Base-by-base conservation (phyloP, 2,113 vertebrate species). In the Natator depressus region DNA sequence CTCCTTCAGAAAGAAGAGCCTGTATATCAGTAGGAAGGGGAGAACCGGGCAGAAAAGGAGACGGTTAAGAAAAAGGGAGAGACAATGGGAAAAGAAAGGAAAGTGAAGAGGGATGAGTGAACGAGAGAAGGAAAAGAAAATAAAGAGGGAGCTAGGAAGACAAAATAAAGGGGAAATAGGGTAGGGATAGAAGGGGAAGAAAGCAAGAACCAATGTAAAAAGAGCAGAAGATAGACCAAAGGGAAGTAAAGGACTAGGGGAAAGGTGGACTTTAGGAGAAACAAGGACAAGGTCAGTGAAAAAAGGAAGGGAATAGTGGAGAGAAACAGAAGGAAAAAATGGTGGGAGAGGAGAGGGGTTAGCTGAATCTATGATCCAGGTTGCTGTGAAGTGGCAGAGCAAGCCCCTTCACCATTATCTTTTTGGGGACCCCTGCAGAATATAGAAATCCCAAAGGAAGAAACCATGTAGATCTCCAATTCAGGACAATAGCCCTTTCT, bases 1-100 rank as follows among this genome's bases (percentile, higher is more conserved):
- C 83, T 96, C 96, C 89, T 83, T 88, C 84, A 92, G 75, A 87
- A 90, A 62, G 81, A 95, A 90, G 82, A 87, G 72, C 69, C 88
- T 93, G 51, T 35, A 96, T 57, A n/a, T 95, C 85, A 89, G 82
- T 93, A 86, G 31, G 38, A 53, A 49, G 69, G 84, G 31, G 72
- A 49, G 20, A 94, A 91, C 1, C 10, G n/a, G 55, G 38, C 1
- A 31, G 4, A 11, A 50, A 53, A 4, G 38, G 83, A 82, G 47
- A 75, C 57, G 82, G 50, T 84, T 55, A 22, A 82, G 35, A 91
- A 84, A 57, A 54, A 86, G 81, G 79, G 24, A 85, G 79, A 89
- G 59, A 42, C 24, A 25, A 69, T 53, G 5, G 12, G 11, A 25
- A 31, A 84, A 59, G 10, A 46, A 10, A 27, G 59, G 2, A n/a